Base-by-base conservation (phyloP, 2,888 invertebrate species). In the Portevinia maculata region DNA sequence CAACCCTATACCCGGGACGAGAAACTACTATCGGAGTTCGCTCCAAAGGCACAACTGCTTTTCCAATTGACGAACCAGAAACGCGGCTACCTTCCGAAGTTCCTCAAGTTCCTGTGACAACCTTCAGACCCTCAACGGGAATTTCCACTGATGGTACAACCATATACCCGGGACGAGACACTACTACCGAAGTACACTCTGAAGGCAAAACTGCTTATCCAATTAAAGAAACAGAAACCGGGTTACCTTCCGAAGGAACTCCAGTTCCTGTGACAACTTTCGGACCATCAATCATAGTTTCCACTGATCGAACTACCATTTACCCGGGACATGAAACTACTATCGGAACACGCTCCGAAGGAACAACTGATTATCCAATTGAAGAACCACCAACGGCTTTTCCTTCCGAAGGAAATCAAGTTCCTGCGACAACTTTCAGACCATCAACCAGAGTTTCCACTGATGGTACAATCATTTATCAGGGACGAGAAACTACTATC, bases 291-390 rank as follows among this genome's bases (percentile, higher is more conserved):
- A 39, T 13, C 2, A 30, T 15, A 2, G n/a, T 32, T n/a, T 46
- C 60, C n/a, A 2, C 21, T 7, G 39, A 34, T 11, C 37, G 6
- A 4, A 65, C 65, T 13, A 50, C 65, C 3, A 7, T 3, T 15
- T 15, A 39, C 39, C 6, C n/a, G n/a, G n/a, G n/a, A n/a, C n/a
- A n/a, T n/a, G n/a, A n/a, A n/a, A n/a, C n/a, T n/a, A n/a, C n/a
- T n/a, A n/a, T 39, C 6, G 15, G 39, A 9, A 3, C n/a, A 39
- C 39, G n/a, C 15, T n/a, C 39, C 4, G 39, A 39, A n/a, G 15
- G 15, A 9, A 39, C 11, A 13, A 39, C 39, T 0, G 13, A 6
- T 13, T 55, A 55, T 44, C 59, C 59, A 1, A 17, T 15, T 6
- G 9, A 4, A 30, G 8, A 15, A 7, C 19, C 28, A 1, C 0